Evolutionary conservation across 1,140 invertebrate genomes (phyloP), one percentile per base, ranked within the genome.

Genomic region (Drosophila pseudoananassae): DNA sequence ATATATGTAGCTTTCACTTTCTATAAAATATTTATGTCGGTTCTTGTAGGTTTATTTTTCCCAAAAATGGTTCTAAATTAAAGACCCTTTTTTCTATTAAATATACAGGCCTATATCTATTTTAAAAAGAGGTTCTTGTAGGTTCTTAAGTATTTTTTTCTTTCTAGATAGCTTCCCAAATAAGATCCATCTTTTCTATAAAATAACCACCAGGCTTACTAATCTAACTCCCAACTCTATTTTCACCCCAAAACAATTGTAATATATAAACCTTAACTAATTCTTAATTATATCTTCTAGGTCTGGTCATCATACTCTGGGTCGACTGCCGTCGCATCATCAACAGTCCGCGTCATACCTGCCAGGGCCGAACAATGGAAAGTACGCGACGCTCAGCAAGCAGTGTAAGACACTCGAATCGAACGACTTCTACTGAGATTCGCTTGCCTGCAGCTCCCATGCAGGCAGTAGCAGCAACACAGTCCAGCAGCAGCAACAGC

Each of bases 401-500:
- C 96, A 97, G 93, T 98, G 97, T 94, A 98, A 98, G 93, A 98
- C 97, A 60, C 93, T 98, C n/a, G 97, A 98, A 93, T 96, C 96
- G 47, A 97, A 95, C 87, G 97, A 98, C 93, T 98, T 98, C 93
- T 98, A 98, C 96, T 98, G 96, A 97, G 96, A 94, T 91, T 94
- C 93, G 93, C 93, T 93, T 92, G 94, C 93, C 93, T 93, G 93
- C 93, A 93, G 73, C 72, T 69, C 78, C 52, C 78, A 88, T 92
- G 93, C 93, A 92, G 92, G 91, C 92, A 92, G 82, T 89, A 91
- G 89, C 89, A 92, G 83, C 91, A 92, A 80, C 84, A 91, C 84
- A 89, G 74, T 82, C 78, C 80, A 74, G 61, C 82, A 75, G 46
- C 83, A 83, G 31, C 90, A 90, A 10, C 75, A 82, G 49, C 76